These are phyloP conservation scores for Euzetes globulus DNA, from an alignment of 2,888 invertebrate species.

Conservation along the genomic window DNA sequence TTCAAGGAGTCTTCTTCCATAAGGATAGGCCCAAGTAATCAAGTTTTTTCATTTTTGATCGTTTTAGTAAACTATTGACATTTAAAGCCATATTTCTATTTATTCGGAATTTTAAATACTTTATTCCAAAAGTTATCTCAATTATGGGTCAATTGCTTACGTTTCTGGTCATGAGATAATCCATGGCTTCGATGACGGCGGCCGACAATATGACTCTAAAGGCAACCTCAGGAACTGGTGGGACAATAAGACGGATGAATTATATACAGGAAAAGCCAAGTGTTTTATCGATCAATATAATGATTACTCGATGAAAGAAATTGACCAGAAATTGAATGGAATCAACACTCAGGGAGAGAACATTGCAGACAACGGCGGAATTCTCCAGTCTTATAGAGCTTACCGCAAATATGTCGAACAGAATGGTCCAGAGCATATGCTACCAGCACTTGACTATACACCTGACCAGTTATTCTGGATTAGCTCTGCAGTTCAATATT, in stretches of 20 bases:
- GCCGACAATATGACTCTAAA: constrained; percentile 32
- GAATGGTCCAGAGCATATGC: no score
- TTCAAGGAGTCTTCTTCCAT: constrained; percentile 45
- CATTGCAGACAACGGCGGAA: constrained; percentile 51
- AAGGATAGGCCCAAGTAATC: constrained; percentile 43
- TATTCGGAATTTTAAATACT: no score
- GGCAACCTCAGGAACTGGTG: constrained; percentile 40
- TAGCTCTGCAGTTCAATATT: no score
- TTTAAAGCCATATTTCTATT: not conserved
- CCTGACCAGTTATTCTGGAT: no score
- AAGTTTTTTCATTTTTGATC: not conserved
- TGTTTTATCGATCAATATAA: constrained; percentile 44
- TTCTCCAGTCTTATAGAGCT: constrained; percentile 49
- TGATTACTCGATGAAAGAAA: constrained; percentile 37
- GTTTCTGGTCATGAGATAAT: constrained; percentile 88
- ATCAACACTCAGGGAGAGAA: constrained; percentile 42
- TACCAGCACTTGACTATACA: no score
- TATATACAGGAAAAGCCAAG: constrained; percentile 41
- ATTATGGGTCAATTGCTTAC: constrained; percentile 62
- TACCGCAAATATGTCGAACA: no score
- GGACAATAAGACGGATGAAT: constrained; percentile 41
- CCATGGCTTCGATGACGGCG: constrained; percentile 66
- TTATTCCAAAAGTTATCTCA: constrained; percentile 39
- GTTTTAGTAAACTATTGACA: no score
- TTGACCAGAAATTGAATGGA: not conserved